phyloP scores from a whole-genome alignment of 2,888 invertebrate genomes.

The Lydus trimaculatus region DNA sequence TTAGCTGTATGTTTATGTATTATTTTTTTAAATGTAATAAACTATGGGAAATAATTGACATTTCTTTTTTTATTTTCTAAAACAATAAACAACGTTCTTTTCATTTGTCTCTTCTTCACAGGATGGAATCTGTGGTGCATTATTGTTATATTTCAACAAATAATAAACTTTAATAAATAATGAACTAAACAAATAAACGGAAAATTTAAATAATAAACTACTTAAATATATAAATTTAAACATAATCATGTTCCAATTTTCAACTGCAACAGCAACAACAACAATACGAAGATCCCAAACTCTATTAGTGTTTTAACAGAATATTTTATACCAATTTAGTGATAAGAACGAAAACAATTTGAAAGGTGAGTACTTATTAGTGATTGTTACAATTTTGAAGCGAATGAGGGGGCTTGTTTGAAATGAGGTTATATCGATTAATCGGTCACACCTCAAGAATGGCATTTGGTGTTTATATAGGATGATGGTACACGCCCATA shows the following conservation, averaged over 20 bases:
- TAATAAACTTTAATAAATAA: conserved; percentile 25
- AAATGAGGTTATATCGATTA: conserved; percentile 34
- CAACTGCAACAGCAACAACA: background rate
- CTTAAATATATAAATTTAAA: conserved; percentile 29
- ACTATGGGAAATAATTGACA: conserved; percentile 43
- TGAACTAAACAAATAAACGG: conserved; percentile 21
- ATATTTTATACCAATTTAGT: conserved; percentile 35
- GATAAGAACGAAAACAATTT: conserved; percentile 12
- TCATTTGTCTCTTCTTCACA: conserved; percentile 38
- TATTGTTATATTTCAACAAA: conserved; percentile 27
- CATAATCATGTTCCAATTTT: conserved; percentile 18
- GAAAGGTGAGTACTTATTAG: conserved; percentile 24
- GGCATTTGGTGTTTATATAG: conserved; percentile 32
- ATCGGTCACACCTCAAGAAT: conserved; percentile 38
- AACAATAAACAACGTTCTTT: conserved; percentile 31
- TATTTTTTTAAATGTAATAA: conserved; percentile 45
- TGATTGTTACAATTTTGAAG: background rate
- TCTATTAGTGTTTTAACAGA: conserved; percentile 17
- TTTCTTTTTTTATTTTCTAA: conserved; percentile 39
- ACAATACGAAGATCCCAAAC: background rate
- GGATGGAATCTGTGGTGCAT: conserved; percentile 40
- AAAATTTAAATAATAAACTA: conserved; percentile 24
- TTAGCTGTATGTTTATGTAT: conserved; percentile 43
- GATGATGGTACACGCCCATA: conserved; percentile 49
- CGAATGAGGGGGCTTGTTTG: conserved; percentile 13